These are phyloP conservation scores for Hedya salicella DNA, from an alignment of 2,888 invertebrate species.

Conservation along the genomic window DNA sequence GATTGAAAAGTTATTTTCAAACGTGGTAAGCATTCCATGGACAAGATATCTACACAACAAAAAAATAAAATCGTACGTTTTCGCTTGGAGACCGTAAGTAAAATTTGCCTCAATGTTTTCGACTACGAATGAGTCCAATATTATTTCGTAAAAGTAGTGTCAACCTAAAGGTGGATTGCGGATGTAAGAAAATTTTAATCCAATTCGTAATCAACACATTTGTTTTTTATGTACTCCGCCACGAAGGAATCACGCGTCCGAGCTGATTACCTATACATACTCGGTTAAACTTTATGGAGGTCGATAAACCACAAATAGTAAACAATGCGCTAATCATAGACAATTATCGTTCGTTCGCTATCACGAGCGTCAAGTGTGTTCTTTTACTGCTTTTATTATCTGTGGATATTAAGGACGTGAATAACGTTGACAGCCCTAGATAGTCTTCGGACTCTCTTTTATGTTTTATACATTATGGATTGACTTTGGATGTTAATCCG, in stretches of 20 bases:
- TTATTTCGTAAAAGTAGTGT: too few species aligned
- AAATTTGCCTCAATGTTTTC: too few species aligned
- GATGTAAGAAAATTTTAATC: too few species aligned
- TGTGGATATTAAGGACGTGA: slow-evolving; percentile 7
- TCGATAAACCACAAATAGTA: slow-evolving; percentile 35
- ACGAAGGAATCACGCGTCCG: slow-evolving; percentile 31
- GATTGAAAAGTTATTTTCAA: too few species aligned
- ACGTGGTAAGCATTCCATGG: too few species aligned
- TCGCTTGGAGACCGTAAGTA: too few species aligned
- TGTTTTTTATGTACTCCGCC: slow-evolving; percentile 7
- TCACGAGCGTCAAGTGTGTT: slow-evolving; percentile 6
- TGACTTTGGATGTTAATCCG: not conserved
- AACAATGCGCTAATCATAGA: slow-evolving; percentile 29
- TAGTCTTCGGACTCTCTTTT: not conserved
- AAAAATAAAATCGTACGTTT: too few species aligned
- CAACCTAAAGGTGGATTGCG: too few species aligned
- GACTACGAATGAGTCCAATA: too few species aligned
- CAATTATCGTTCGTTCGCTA: slow-evolving; percentile 16
- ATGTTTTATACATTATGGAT: too few species aligned
- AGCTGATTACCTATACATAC: slow-evolving; percentile 11
- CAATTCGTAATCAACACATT: too few species aligned
- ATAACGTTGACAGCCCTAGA: not conserved
- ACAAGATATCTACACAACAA: too few species aligned
- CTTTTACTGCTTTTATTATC: slow-evolving; percentile 9
- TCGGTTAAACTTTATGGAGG: slow-evolving; percentile 35